phyloP scores from a whole-genome alignment of 2,113 vertebrate genomes.

The Entosphenus tridentatus region DNA sequence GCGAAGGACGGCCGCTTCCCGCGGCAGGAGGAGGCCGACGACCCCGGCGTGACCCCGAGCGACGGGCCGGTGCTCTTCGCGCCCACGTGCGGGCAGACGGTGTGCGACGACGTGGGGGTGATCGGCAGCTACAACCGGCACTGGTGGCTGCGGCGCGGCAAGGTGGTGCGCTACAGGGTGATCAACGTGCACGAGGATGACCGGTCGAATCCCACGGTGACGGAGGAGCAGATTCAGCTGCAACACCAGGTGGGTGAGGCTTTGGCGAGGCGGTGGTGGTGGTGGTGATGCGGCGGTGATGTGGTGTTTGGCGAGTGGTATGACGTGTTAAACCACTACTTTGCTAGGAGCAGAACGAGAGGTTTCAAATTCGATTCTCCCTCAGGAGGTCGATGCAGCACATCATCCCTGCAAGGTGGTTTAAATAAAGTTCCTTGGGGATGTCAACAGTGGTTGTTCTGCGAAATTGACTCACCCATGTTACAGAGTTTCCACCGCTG shows the following conservation, averaged over 20 bases:
- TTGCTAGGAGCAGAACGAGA: no score
- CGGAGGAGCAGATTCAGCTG: constrained; percentile 59
- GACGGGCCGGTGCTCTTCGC: constrained; percentile 38
- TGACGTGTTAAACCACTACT: no score
- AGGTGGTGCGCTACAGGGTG: constrained; percentile 65
- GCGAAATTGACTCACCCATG: no score
- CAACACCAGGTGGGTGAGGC: constrained; percentile 29
- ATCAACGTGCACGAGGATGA: constrained; percentile 55
- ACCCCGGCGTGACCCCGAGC: constrained; percentile 40
- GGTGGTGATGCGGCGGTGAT: no score
- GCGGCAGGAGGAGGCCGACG: constrained; percentile 25
- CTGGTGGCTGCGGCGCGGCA: constrained; percentile 46
- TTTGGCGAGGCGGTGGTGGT: no score
- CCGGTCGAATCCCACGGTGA: constrained; percentile 46
- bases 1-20: constrained; percentile 68
- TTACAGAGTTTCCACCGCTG: no score
- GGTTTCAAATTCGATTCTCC: no score
- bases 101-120: constrained; percentile 67
- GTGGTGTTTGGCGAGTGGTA: no score
- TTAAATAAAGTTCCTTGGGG: no score
- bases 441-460: no score
- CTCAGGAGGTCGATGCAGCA: no score
- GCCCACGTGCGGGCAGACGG: constrained; percentile 68
- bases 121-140: constrained; percentile 68
- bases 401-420: no score